phyloP scores from a whole-genome alignment of 1,140 invertebrate genomes.

The Aphelinus certus region DNA sequence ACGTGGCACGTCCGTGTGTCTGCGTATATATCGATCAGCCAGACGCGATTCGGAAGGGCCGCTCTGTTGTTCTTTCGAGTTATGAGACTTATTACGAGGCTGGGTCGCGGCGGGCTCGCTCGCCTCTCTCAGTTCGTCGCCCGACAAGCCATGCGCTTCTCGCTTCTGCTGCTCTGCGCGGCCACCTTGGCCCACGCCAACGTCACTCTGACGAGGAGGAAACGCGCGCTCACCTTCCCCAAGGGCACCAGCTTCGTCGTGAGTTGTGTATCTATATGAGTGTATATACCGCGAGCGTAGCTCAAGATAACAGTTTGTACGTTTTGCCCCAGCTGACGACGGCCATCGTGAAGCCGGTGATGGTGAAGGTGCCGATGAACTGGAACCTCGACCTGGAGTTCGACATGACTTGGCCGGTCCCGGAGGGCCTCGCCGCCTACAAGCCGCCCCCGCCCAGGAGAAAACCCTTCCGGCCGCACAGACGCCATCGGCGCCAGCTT shows the following conservation, averaged over 20 bases:
- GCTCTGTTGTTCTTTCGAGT: background rate
- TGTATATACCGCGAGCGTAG: background rate
- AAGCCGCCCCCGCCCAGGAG: background rate
- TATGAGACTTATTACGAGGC: background rate
- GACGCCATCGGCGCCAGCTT: constrained; percentile 59
- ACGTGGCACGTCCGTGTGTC: no score
- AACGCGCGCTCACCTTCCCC: constrained; percentile 68
- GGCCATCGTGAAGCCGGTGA: constrained; percentile 55
- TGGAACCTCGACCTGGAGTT: constrained; percentile 60
- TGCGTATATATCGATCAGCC: no score
- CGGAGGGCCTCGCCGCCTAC: constrained; percentile 38
- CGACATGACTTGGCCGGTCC: constrained; percentile 61
- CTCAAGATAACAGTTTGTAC: background rate
- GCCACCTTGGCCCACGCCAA: background rate
- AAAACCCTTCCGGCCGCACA: constrained; percentile 22
- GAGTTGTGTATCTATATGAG: constrained; percentile 49
- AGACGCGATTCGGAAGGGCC: no score
- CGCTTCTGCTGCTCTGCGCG: background rate
- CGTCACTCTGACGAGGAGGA: constrained; percentile 50
- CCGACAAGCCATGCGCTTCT: background rate
- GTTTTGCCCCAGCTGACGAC: constrained; percentile 49
- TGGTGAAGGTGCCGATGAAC: constrained; percentile 49
- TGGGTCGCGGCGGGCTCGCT: background rate
- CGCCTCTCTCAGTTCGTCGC: no score
- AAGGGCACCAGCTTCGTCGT: constrained; percentile 69